Base-by-base conservation (phyloP, 2,797 vertebrate species). In the Pelodytes ibericus region DNA sequence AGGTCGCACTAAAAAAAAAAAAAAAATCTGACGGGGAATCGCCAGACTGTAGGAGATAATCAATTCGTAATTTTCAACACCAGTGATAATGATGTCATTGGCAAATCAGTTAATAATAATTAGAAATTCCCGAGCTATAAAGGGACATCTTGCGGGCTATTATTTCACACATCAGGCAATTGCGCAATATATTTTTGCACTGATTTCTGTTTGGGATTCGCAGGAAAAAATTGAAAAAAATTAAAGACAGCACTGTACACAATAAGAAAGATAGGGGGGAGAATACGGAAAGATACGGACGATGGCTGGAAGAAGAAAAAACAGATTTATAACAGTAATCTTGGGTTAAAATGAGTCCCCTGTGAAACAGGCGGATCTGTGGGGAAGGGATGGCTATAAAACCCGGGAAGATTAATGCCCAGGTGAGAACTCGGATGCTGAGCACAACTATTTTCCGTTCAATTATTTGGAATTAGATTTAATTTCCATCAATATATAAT, bases 301-400 rank as follows among this genome's bases (percentile, higher is more conserved):
- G 73, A 75, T 16, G 41, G 47, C 27, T n/a, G 20, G 24, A 51
- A 67, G 39, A 75, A 47, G 13, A 67, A 10, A n/a, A 5, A 16
- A 60, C 53, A 69, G 73, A 75, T 75, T 69, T 75, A 75, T 62
- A 9, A 10, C 29, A n/a, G 41, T 36, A 75, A 75, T 69, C 65
- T 53, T 16, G 22, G 22, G 41, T 16, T 24, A 61, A 8, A 60
- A 60, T 25, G 20, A 53, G 58, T 20, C 65, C 51, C 44, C 11
- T 1, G 41, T 22, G 64, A 53, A 31, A 26, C 29, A 22, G 20
- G 66, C 8, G 49, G 72, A 74, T 67, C 39, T 27, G 63, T 31
- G 31, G 31, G n/a, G 27, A 66, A 11, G n/a, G 39, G 72, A 30
- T n/a, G 1, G 24, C 5, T 4, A 56, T 31, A 15, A 62, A 20